Conservation (phyloP, 2,113 vertebrate species). For the Vireo altiloquus region DNA sequence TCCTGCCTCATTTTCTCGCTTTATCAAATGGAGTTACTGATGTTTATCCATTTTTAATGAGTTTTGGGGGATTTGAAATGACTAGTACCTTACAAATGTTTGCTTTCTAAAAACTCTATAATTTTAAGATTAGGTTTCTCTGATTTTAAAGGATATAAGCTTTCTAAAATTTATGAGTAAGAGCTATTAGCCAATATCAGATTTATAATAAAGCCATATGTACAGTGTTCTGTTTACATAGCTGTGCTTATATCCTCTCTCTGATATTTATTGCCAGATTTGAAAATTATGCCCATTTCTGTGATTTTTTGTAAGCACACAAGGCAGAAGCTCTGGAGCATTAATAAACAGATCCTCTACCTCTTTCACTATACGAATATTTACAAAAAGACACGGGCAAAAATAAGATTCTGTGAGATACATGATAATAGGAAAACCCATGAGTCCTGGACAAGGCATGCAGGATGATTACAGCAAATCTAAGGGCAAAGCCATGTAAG, state of each 20-base stretch:
- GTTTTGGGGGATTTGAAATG: not conserved
- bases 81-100: not conserved
- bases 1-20: not conserved
- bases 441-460: not conserved
- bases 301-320: not conserved
- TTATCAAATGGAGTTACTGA: not conserved
- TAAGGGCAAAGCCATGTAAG: not conserved
- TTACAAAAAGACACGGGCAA: not conserved
- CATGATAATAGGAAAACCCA: not conserved
- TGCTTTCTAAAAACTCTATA: not conserved
- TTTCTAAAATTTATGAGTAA: not conserved
- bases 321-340: not conserved
- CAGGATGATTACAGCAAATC: not conserved
- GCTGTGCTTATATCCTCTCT: not conserved
- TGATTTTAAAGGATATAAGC: not conserved
- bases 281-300: not conserved
- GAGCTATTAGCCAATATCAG: not conserved
- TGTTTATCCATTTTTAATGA: not conserved
- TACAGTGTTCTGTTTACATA: not conserved
- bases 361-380: not conserved
- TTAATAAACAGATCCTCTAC: not conserved
- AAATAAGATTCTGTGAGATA: slow-evolving; percentile 1
- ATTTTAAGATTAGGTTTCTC: not conserved
- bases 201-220: not conserved
- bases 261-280: not conserved